phyloP scores from a whole-genome alignment of 2,113 vertebrate genomes.

The Periophthalmodon schlosseri region DNA sequence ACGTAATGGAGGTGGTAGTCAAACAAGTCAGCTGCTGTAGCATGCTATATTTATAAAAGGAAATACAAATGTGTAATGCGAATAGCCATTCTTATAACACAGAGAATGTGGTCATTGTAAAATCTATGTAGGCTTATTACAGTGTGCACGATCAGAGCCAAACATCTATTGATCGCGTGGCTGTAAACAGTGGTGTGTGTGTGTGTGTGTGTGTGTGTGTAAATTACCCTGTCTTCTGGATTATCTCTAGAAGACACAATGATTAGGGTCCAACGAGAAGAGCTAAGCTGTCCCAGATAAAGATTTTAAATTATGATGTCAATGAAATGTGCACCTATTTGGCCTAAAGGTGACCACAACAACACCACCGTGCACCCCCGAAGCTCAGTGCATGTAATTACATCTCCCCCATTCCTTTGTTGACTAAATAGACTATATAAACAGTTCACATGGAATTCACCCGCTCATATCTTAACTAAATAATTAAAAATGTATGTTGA shows the following conservation, averaged over 20 bases:
- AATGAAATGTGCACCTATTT: not conserved
- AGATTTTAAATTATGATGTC: conserved; percentile 54
- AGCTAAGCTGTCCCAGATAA: conserved; percentile 52
- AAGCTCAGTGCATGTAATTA: not conserved
- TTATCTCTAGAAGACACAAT: conserved; percentile 53
- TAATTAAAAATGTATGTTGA: too few relatives aligned
- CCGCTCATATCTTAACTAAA: too few relatives aligned
- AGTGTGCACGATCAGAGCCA: conserved; percentile 15
- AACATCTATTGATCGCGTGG: conserved; percentile 44
- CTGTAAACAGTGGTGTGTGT: conserved; percentile 10
- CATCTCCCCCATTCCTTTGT: conserved; percentile 11
- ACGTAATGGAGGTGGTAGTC: too few relatives aligned
- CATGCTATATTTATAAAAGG: not conserved
- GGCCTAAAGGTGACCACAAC: conserved; percentile 9
- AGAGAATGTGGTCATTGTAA: not conserved
- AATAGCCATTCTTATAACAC: not conserved
- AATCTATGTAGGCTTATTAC: not conserved
- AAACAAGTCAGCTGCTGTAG: not conserved
- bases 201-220: not conserved
- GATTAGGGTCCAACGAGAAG: conserved; percentile 49
- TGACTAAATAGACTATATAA: not conserved
- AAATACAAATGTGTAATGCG: not conserved
- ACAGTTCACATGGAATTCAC: not conserved
- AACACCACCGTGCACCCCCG: not conserved
- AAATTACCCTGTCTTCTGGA: conserved; percentile 30